A percentile compares a stretch with the other conserved stretches of the same genome.
Evolutionary conservation across 2,797 vertebrate species (phyloP).

Genomic region (Octomys mimax): DNA sequence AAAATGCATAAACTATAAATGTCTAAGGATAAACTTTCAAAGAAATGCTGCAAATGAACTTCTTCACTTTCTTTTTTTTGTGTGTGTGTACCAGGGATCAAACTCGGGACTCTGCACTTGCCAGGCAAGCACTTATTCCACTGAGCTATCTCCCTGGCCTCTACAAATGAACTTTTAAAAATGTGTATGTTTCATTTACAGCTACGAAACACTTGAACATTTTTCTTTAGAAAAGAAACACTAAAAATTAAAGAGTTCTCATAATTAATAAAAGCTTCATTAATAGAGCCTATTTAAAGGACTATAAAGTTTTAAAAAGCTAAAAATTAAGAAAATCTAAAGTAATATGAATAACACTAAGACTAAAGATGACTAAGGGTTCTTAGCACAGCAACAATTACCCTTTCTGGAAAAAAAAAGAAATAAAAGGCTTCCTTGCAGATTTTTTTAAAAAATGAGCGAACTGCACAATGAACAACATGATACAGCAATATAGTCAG

Average conservation of each 20-base stretch:
- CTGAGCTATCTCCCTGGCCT: no score
- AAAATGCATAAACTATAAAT: slow-evolving; percentile 30
- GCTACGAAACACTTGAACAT: background rate
- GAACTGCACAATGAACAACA: background rate
- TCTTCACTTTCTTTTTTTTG: background rate
- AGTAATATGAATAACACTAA: background rate
- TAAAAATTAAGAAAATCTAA: slow-evolving; percentile 4
- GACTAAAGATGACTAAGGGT: background rate
- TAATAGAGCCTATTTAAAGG: background rate
- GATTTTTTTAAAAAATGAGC: background rate
- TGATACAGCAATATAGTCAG: background rate
- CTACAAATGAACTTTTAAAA: background rate
- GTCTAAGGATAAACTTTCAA: slow-evolving; percentile 55
- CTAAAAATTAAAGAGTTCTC: background rate
- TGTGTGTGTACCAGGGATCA: no score
- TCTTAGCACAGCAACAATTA: background rate
- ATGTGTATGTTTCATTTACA: background rate
- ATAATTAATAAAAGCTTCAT: background rate
- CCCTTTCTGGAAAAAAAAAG: slow-evolving; percentile 32
- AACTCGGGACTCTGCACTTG: no score
- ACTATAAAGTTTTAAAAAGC: background rate
- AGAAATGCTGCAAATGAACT: background rate
- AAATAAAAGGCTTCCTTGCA: background rate
- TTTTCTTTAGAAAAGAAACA: slow-evolving; percentile 31
- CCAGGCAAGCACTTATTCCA: no score